These are phyloP conservation scores for Acanthaster planci DNA, from an alignment of 35 echinoderm and acorn worm species.

Conservation along the genomic window DNA sequence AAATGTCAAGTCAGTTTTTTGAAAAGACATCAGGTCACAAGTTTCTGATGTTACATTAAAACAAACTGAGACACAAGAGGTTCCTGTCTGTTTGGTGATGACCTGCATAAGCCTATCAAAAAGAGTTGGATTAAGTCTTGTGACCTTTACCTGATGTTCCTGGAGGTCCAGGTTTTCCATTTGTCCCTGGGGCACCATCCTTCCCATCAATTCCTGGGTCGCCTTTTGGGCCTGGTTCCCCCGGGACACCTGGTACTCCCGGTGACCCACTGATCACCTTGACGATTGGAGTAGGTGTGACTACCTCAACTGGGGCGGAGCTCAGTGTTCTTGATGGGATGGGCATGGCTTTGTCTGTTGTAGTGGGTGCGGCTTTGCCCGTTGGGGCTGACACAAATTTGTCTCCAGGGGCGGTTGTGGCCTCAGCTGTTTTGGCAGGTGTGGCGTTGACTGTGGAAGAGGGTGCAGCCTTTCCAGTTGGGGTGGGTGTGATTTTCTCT, in stretches of 20 bases:
- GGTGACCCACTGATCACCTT: background rate
- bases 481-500: background rate
- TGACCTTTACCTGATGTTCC: background rate
- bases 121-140: too few species aligned
- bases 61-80: background rate
- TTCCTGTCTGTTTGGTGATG: too few species aligned
- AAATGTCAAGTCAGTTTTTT: too few species aligned
- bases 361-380: background rate
- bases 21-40: constrained; percentile 20
- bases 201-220: constrained; percentile 35
- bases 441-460: background rate
- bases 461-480: background rate
- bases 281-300: background rate
- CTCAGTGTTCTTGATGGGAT: background rate
- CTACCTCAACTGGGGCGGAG: background rate
- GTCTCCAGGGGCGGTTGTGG: background rate
- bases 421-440: background rate
- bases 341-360: background rate
- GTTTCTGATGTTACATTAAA: background rate
- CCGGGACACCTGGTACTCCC: constrained; percentile 28
- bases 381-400: background rate
- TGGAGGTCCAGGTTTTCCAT: background rate
- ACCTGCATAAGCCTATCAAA: too few species aligned
- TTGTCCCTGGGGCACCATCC: background rate
- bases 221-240: constrained; percentile 32